Evolutionary conservation across 2,113 vertebrate genomes (phyloP).

Genomic region (Gnathochromis pfefferi): DNA sequence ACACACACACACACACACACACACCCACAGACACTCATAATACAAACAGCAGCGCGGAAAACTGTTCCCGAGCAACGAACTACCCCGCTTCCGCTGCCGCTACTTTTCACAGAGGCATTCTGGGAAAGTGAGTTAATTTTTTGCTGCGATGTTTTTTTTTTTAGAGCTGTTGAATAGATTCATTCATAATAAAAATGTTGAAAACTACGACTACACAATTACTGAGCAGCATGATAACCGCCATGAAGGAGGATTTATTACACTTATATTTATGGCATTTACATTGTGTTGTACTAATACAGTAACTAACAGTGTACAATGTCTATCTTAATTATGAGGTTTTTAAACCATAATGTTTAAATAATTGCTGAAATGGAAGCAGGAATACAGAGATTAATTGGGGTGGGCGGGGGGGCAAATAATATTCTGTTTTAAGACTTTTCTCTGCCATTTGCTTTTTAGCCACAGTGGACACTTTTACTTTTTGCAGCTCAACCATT

Average conservation of each 20-base stretch:
- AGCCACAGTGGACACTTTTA: background rate
- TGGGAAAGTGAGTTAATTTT: constrained; percentile 41
- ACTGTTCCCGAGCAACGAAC: constrained; percentile 30
- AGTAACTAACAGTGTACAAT: background rate
- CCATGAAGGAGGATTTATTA: background rate
- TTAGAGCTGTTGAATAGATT: background rate
- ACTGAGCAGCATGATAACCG: background rate
- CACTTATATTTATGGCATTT: background rate
- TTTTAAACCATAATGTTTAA: background rate
- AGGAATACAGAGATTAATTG: background rate
- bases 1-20: background rate
- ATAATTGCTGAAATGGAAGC: background rate
- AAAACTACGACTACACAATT: background rate
- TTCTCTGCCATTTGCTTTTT: background rate
- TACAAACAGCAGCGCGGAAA: constrained; percentile 26
- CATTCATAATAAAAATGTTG: background rate
- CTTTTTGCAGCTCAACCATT: background rate
- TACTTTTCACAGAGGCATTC: background rate
- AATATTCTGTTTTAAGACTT: background rate
- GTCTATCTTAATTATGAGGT: background rate
- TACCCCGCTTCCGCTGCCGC: constrained; percentile 49
- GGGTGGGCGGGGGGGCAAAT: background rate
- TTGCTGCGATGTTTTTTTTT: no score
- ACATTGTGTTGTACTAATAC: background rate
- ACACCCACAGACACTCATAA: background rate